Percentiles rank a stretch among this genome's conserved stretches.
These are phyloP conservation scores for Pelodiscus sinensis DNA, from an alignment of 2,113 vertebrate genomes.

Conservation along the genomic window DNA sequence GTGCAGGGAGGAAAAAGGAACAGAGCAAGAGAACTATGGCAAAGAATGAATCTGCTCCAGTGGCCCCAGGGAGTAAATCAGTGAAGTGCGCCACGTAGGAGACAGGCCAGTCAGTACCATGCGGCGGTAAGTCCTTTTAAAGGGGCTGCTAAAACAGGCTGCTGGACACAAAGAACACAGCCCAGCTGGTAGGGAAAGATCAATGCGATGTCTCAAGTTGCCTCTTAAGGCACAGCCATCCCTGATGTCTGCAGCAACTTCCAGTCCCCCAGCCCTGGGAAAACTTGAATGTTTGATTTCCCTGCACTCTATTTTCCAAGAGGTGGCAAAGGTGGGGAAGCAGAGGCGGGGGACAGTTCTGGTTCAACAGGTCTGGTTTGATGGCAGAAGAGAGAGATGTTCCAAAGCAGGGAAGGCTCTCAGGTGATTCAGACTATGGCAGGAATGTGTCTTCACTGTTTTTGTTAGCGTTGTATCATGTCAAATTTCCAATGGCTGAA, in stretches of 20 bases:
- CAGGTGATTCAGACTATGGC: slow-evolving; percentile 22
- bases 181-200: slow-evolving; percentile 15
- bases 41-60: background rate
- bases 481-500: slow-evolving; percentile 17
- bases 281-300: slow-evolving; percentile 7
- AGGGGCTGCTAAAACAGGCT: background rate
- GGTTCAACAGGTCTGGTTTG: background rate
- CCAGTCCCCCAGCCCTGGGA: background rate
- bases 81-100: background rate
- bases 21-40: background rate
- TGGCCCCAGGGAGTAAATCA: background rate
- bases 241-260: background rate
- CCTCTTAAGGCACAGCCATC: slow-evolving; percentile 7
- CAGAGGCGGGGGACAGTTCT: rapidly evolving
- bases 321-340: background rate
- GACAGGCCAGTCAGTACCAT: background rate
- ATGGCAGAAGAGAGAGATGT: background rate
- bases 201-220: slow-evolving; percentile 24
- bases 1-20: background rate
- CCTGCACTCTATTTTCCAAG: rapidly evolving
- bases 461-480: slow-evolving; percentile 10
- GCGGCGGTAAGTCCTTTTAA: slow-evolving; percentile 17
- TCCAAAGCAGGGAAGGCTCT: slow-evolving; percentile 18
- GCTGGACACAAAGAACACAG: background rate
- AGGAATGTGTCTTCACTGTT: background rate